These are phyloP conservation scores for Nerophis ophidion DNA, from an alignment of 2,113 vertebrate species.

Conservation along the genomic window DNA sequence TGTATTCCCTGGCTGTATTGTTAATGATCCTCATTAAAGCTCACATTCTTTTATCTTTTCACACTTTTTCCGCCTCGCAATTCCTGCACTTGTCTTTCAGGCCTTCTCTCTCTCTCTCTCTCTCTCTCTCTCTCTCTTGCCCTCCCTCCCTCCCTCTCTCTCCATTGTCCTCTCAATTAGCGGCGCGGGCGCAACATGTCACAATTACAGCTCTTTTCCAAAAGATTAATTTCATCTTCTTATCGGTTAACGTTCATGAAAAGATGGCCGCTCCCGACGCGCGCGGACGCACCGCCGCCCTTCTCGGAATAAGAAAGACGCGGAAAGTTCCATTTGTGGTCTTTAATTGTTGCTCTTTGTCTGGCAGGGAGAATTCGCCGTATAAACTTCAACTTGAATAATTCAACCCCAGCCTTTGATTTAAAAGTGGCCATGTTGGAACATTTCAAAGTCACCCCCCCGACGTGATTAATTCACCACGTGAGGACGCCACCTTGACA, in stretches of 20 bases:
- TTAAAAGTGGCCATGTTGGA: slow-evolving; percentile 33
- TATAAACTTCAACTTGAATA: slow-evolving; percentile 29
- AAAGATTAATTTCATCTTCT: slow-evolving; percentile 53
- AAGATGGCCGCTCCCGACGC: not conserved
- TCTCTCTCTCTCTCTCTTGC: too few relatives aligned
- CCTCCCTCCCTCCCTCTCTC: too few relatives aligned
- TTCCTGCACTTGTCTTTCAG: too few relatives aligned
- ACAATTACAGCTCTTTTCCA: slow-evolving; percentile 51
- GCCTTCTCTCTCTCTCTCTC: too few relatives aligned
- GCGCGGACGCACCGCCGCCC: slow-evolving; percentile 1
- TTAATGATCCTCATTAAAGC: too few relatives aligned
- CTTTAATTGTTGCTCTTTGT: too few relatives aligned
- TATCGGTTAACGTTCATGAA: slow-evolving; percentile 25
- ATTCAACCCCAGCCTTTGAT: slow-evolving; percentile 27
- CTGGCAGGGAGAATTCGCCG: slow-evolving; percentile 16
- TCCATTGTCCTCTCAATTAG: slow-evolving; percentile 43
- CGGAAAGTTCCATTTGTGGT: too few relatives aligned
- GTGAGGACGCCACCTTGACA: slow-evolving; percentile 46
- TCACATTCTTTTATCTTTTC: too few relatives aligned
- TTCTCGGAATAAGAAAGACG: slow-evolving; percentile 6
- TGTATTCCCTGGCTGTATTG: too few relatives aligned
- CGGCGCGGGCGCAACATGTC: slow-evolving; percentile 54
- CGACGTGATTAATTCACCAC: slow-evolving; percentile 53
- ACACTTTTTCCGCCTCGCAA: too few relatives aligned
- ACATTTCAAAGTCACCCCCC: slow-evolving; percentile 59